Evolutionary conservation across 2,888 invertebrate species (phyloP), one percentile per base, ranked within the genome.

Genomic region (Ceratothoa steindachneri): DNA sequence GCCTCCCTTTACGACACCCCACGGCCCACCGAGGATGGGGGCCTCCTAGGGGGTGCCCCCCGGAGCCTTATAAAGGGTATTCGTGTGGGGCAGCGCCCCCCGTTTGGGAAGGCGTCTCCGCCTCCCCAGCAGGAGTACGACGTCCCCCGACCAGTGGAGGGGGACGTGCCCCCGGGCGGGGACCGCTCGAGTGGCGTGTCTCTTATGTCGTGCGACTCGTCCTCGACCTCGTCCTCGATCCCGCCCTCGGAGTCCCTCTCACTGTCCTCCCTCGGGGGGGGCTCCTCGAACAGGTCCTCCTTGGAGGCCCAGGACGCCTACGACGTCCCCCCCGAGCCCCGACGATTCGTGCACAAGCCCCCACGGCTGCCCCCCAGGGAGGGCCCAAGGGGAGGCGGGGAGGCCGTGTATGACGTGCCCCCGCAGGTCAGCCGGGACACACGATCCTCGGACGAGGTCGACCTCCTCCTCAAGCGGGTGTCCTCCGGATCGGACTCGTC

Each of bases 231-330:
- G 77, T 89, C 89, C 80, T 89, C 90, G 66, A 84, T 90, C 73
- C 86, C 88, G 80, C 87, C 88, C 81, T 87, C 88, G 73, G 89
- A 90, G 81, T 88, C 89, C 76, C 89, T 89, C 80, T 89, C 90
- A 65, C 84, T 90, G 73, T 86, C 88, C 80, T 87, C 88, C 81
- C 87, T 88, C 72, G 83, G 77, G 79, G 83, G 77, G 79, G 82
- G 83, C 72, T 86, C 86, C 72, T 87, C 87, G 53, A 87, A 87
- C 80, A 84, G 87, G 80, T 87, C 86, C 29, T 85, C 85, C 77
- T 83, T 84, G 79, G 84, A 84, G 72, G 81, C 82, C 64, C 77
- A 77, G 28, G 81, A 80, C 60, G 79, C 80, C 30, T 81, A 80
- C 69, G 81, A 80, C 55, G 80, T 82, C 67, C 81, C 81, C 27